These are phyloP conservation scores for Phania funesta DNA, from an alignment of 2,888 invertebrate genomes.

Conservation along the genomic window DNA sequence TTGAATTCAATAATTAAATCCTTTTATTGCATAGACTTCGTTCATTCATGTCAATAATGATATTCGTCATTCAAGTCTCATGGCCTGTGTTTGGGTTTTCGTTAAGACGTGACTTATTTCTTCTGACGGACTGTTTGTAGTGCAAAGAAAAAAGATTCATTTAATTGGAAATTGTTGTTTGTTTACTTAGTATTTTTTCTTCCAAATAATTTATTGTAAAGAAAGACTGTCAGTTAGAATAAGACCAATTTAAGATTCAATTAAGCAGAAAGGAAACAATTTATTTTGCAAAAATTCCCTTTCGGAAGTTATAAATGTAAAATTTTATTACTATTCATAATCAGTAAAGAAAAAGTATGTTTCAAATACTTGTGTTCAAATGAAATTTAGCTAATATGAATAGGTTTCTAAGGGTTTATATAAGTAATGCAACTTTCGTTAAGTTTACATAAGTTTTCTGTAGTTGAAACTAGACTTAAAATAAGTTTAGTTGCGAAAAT, in stretches of 20 bases:
- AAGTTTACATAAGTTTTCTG: neutral
- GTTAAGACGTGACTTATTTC: conserved; percentile 46
- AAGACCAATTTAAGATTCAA: conserved; percentile 39
- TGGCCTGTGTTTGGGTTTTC: conserved; percentile 11
- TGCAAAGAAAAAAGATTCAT: conserved; percentile 22
- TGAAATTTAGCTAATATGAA: neutral
- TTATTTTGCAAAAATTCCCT: conserved; percentile 23
- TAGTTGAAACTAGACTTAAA: neutral
- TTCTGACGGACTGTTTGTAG: neutral
- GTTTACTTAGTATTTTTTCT: conserved; percentile 2
- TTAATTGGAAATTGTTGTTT: conserved; percentile 49
- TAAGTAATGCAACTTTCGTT: neutral
- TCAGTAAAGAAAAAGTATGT: neutral
- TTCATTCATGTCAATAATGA: conserved; percentile 47
- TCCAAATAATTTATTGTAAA: conserved; percentile 18
- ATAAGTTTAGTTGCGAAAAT: neutral
- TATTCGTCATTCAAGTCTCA: conserved; percentile 55
- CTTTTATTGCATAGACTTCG: conserved; percentile 63
- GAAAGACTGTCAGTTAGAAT: conserved; percentile 26
- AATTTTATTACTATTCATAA: neutral
- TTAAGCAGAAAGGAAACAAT: conserved; percentile 57
- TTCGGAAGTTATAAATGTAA: neutral
- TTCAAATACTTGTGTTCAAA: neutral
- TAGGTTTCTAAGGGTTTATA: no score
- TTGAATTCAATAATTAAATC: conserved; percentile 66